phyloP scores from a whole-genome alignment of 2,888 invertebrate genomes.

The Drosophila leonis region DNA sequence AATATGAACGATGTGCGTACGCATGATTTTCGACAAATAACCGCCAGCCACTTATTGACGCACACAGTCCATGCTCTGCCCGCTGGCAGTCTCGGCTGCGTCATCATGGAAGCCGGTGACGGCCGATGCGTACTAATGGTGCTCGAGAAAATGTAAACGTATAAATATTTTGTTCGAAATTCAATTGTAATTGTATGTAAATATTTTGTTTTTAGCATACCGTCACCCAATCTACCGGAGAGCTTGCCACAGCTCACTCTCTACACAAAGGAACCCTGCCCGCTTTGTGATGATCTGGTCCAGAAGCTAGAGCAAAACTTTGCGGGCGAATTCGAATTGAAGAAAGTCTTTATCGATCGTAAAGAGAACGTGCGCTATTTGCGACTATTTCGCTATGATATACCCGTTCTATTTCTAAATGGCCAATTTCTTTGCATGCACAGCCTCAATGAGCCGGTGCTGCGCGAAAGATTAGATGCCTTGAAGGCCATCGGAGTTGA shows the following conservation, averaged over 20 bases:
- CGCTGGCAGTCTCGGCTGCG: constrained; percentile 95
- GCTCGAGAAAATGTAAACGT: constrained; percentile 94
- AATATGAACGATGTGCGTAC: constrained; percentile 92
- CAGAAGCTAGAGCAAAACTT: constrained; percentile 88
- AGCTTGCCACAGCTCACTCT: constrained; percentile 89
- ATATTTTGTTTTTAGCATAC: constrained; percentile 11
- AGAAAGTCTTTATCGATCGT: constrained; percentile 91
- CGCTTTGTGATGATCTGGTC: constrained; percentile 92
- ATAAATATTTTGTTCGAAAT: too few species aligned
- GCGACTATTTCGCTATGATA: constrained; percentile 92
- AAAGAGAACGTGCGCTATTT: constrained; percentile 91
- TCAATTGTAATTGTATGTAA: not conserved
- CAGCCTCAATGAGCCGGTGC: constrained; percentile 87
- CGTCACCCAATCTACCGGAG: constrained; percentile 2
- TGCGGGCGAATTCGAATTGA: constrained; percentile 88
- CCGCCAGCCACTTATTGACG: constrained; percentile 96
- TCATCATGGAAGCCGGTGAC: constrained; percentile 97
- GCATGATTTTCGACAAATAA: constrained; percentile 98
- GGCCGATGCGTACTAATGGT: constrained; percentile 97
- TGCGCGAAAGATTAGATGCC: constrained; percentile 83
- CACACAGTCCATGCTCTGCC: constrained; percentile 95
- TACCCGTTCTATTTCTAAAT: constrained; percentile 95
- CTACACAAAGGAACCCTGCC: constrained; percentile 93
- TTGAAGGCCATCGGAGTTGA: constrained; percentile 19
- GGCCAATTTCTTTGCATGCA: constrained; percentile 93